Base-by-base conservation (phyloP, 2,113 vertebrate genomes). In the Ailuropoda melanoleuca region DNA sequence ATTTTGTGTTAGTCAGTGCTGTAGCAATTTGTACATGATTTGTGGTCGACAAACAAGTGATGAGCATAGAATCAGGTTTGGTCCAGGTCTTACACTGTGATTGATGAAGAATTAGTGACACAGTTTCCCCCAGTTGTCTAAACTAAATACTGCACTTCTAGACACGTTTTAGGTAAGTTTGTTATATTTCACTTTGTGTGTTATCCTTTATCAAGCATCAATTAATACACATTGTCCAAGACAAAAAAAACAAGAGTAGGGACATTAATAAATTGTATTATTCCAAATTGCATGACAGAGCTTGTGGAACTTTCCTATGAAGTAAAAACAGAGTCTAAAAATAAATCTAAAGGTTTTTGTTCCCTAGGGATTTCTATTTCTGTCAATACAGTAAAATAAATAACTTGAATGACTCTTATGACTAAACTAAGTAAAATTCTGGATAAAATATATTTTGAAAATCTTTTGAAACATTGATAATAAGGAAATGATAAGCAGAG, bases 21-120 rank as follows among this genome's bases (percentile, higher is more conserved):
- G 10, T 75, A 56, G 77, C 15, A 83, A 88, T 95, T 56, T 84
- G 66, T 48, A 64, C 10, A 21, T 58, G 24, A 70, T 90, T 97
- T 94, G 68, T 86, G 50, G 29, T 17, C 94, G 62, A 95, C 60
- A 97, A 92, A 85, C 31, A 77, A 75, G 55, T 74, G 21, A 83
- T 66, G 37, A 37, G 31, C 26, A 9, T 17, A 66, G 80, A 68
- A 62, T 95, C 88, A 50, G 6, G 94, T 91, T 86, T 85, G 74
- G 56, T 31, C 4, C 37, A 37, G 18, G 26, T 39, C 37, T 78
- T 83, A 56, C 24, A 39, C 43, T 87, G 1, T 95, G 87, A 84
- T 26, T 90, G 75, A 96, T 93, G 80, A 95, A 37, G 72, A 90
- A 19, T 8, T 34, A 53, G 43, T 68, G 94, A 94, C 13, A 60